Base-by-base conservation (phyloP, 2,113 vertebrate species). In the Labrus mixtus region DNA sequence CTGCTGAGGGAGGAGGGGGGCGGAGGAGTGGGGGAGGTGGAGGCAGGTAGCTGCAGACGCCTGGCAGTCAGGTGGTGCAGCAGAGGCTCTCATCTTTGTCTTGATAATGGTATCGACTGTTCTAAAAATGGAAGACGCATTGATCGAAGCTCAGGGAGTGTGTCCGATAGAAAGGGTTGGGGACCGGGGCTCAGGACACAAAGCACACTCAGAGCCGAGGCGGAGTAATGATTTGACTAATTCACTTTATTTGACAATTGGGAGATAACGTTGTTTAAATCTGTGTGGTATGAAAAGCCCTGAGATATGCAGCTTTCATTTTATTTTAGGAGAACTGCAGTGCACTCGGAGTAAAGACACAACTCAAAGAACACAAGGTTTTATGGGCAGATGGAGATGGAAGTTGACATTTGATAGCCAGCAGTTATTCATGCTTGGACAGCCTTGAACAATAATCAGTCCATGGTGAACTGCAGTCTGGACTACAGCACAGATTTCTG, bases 81-180 rank as follows among this genome's bases (percentile, higher is more conserved):
- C 64, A 62, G 37, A 10, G 45, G 33, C 72, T 71, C 63, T 62
- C 66, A 19, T 60, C 78, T 78, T 71, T 61, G 62, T 80, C 78
- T 86, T 70, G 73, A 84, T 90, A 80, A 84, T 20, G 0, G 29
- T 68, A 82, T 77, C 36, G 82, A 84, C 65, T 58, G 71, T 73
- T 83, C 79, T 91, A 86, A 82, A 90, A 89, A 88, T 74, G 87
- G 87, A 85, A 62, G 41, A 19, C 2, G 1, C 55, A 76, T 81
- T 72, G 87, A 92, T 86, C 76, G 79, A 55, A 70, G 84, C 78
- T 72, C 13, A 10, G 64, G 50, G 68, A 36, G 77, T 16, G 60
- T 16, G 81, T 68, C 64, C 81, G 77, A 41, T 46, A 41, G 41
- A 19, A 70, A 77, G 33, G 58, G 22, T 39, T 13, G 33, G 51